phyloP scores from a whole-genome alignment of 2,113 vertebrate species.

The Xiphias gladius region DNA sequence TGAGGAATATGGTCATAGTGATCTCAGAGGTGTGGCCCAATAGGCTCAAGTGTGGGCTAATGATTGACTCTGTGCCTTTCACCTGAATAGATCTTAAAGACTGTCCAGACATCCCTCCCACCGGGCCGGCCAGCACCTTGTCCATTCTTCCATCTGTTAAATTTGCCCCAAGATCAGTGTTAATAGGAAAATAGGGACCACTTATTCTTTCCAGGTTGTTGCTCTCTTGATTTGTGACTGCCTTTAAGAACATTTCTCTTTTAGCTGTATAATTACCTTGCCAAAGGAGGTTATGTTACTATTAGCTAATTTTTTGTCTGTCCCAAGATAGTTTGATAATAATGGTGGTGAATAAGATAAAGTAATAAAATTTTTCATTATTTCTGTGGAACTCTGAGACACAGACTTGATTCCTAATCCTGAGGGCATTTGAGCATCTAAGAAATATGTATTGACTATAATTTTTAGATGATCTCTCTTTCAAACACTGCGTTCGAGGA shows the following conservation, averaged over 20 bases:
- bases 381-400: no score
- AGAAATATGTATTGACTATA: no score
- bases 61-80: conserved; percentile 42
- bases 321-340: not conserved
- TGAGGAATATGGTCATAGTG: conserved; percentile 63
- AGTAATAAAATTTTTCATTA: no score
- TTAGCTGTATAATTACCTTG: not conserved
- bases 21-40: conserved; percentile 59
- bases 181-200: conserved; percentile 37
- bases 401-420: no score
- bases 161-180: conserved; percentile 49
- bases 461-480: no score
- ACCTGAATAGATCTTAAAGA: conserved; percentile 68
- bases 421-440: no score
- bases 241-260: not conserved
- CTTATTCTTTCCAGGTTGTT: conserved; percentile 7
- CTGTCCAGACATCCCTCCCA: conserved; percentile 41
- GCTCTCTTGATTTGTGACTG: not conserved
- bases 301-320: not conserved
- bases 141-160: conserved; percentile 41
- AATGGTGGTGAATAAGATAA: not conserved
- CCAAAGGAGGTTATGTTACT: not conserved
- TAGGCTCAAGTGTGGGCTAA: conserved; percentile 58
- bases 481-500: no score
- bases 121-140: not conserved